Conservation (phyloP, 2,888 invertebrate species). For the Cheilosia variabilis region DNA sequence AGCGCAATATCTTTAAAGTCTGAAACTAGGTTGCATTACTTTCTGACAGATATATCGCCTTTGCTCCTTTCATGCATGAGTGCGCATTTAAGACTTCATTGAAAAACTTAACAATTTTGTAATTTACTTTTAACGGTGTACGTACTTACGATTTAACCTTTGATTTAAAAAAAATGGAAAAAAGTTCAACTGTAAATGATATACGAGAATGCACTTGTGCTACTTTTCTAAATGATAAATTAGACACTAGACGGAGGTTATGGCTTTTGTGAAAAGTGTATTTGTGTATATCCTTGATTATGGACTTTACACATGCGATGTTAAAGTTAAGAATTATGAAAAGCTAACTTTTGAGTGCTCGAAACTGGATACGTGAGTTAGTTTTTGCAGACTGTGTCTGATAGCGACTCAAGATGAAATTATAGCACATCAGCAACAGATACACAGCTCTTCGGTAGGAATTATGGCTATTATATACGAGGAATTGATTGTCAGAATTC, state of each 20-base stretch:
- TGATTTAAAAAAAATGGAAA: slow-evolving; percentile 7
- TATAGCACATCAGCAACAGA: too few species aligned
- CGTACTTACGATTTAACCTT: not conserved
- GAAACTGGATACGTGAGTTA: slow-evolving; percentile 3
- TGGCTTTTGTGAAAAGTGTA: slow-evolving; percentile 8
- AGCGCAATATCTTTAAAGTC: too few species aligned
- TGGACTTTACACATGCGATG: slow-evolving; percentile 38
- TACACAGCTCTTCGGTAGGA: too few species aligned
- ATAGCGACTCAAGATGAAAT: too few species aligned
- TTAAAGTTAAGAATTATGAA: slow-evolving; percentile 36
- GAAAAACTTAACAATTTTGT: too few species aligned
- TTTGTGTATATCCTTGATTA: slow-evolving; percentile 30
- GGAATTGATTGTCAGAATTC: too few species aligned
- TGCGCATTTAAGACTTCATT: too few species aligned
- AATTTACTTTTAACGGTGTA: slow-evolving; percentile 1
- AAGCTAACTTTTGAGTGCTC: slow-evolving; percentile 22
- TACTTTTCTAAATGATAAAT: slow-evolving; percentile 66
- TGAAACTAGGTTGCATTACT: too few species aligned
- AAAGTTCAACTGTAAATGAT: slow-evolving; percentile 35
- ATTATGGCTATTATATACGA: too few species aligned
- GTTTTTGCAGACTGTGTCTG: not conserved
- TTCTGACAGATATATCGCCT: too few species aligned
- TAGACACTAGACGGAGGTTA: slow-evolving; percentile 41
- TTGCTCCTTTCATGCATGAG: too few species aligned
- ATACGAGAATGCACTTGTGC: slow-evolving; percentile 59